Conservation (phyloP, 2,888 invertebrate species). For the Hyppa rectilinea region DNA sequence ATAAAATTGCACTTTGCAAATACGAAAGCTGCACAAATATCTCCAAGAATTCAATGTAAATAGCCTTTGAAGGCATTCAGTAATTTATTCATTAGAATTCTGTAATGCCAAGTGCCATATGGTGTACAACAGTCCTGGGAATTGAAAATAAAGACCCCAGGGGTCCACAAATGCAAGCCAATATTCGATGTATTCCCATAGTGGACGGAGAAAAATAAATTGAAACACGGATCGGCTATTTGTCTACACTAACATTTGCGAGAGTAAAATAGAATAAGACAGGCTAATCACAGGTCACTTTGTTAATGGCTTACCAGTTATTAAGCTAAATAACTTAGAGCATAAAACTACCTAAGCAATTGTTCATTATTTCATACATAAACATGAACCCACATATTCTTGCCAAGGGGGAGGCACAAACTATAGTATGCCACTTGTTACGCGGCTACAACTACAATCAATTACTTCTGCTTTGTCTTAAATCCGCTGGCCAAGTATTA, state of each 20-base stretch:
- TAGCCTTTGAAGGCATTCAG: constrained; percentile 16
- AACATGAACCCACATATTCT: no score
- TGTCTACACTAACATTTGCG: constrained; percentile 14
- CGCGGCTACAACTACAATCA: no score
- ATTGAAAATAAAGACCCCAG: constrained; percentile 35
- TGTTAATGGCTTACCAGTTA: constrained; percentile 16
- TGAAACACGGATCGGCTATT: constrained; percentile 13
- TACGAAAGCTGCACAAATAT: background rate
- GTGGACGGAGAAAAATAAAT: constrained; percentile 29
- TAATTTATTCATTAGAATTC: constrained; percentile 49
- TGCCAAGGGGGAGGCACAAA: no score
- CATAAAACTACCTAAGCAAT: constrained; percentile 9
- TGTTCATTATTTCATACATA: constrained; percentile 21
- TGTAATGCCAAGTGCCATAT: constrained; percentile 44
- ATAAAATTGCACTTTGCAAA: constrained; percentile 25
- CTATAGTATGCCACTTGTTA: no score
- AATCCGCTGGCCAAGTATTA: background rate
- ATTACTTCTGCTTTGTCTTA: no score
- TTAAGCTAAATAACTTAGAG: constrained; percentile 19
- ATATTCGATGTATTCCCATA: constrained; percentile 32
- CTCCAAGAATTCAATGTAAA: constrained; percentile 20
- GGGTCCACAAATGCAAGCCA: constrained; percentile 11
- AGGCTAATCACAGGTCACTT: constrained; percentile 34
- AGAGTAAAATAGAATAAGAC: constrained; percentile 29
- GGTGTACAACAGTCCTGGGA: constrained; percentile 24